phyloP scores from a whole-genome alignment of 37 sponge, comb jelly and placozoan genomes.

The Agelas oroides region DNA sequence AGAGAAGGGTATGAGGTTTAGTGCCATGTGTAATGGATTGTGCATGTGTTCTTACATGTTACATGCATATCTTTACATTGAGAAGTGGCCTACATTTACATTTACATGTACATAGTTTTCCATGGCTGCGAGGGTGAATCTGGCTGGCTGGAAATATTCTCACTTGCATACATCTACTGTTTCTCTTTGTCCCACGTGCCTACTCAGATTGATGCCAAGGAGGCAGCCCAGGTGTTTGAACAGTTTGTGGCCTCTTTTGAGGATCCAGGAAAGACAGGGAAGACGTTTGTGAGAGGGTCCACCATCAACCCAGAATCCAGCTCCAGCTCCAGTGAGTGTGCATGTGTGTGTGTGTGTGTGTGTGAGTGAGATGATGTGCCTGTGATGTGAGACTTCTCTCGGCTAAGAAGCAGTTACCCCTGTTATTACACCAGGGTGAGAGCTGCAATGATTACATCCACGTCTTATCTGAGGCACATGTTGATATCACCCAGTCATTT shows the following conservation, averaged over 20 bases:
- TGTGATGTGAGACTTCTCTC: constrained; percentile 25
- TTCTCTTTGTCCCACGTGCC: not conserved
- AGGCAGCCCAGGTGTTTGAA: constrained; percentile 91
- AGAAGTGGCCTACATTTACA: too few species aligned
- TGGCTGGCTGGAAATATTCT: too few species aligned
- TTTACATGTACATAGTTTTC: too few species aligned
- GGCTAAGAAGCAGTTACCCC: constrained; percentile 42
- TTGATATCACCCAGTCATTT: too few species aligned
- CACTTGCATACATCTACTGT: too few species aligned
- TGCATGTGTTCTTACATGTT: not conserved
- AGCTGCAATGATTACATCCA: constrained; percentile 12
- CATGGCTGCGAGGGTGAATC: too few species aligned
- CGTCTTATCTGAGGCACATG: not conserved
- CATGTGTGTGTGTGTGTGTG: not conserved
- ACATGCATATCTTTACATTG: not conserved
- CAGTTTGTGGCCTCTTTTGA: constrained; percentile 94
- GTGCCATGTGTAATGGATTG: not conserved
- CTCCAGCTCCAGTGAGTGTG: constrained; percentile 25
- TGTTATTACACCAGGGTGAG: not conserved
- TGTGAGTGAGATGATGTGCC: not conserved
- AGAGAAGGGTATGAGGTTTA: constrained; percentile 29
- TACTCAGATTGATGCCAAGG: constrained; percentile 49
- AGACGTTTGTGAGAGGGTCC: constrained; percentile 93
- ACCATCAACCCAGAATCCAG: constrained; percentile 77
- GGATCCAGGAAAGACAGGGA: constrained; percentile 62